These are phyloP conservation scores for Sminthopsis crassicaudata DNA, from an alignment of 2,113 vertebrate species.

Conservation along the genomic window DNA sequence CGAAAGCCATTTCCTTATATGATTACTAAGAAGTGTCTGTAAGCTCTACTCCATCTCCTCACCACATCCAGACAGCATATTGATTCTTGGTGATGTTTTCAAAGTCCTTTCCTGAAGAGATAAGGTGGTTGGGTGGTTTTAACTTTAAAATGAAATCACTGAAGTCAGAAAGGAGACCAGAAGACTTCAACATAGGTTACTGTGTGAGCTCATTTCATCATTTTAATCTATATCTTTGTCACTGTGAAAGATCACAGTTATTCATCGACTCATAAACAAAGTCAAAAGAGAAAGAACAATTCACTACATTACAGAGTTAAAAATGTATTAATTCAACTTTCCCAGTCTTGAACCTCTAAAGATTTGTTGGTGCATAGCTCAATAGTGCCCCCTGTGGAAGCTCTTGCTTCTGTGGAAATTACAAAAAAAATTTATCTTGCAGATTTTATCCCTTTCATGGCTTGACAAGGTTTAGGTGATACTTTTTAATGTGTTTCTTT, in stretches of 20 bases:
- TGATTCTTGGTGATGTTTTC: slow-evolving; percentile 64
- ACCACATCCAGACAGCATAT: slow-evolving; percentile 65
- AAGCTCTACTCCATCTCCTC: slow-evolving; percentile 21
- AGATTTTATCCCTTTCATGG: not conserved
- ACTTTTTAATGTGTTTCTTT: not conserved
- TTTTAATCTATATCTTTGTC: slow-evolving; percentile 32
- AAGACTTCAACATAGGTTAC: not conserved
- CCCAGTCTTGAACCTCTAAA: not conserved
- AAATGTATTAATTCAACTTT: not conserved
- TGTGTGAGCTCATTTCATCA: not conserved
- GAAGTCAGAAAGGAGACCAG: slow-evolving; percentile 15
- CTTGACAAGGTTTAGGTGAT: not conserved
- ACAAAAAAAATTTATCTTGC: not conserved
- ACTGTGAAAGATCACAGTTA: slow-evolving; percentile 59
- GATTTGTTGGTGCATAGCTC: not conserved
- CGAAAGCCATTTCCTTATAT: slow-evolving; percentile 52
- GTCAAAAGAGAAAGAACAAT: not conserved
- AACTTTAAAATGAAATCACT: slow-evolving; percentile 60
- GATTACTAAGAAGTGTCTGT: slow-evolving; percentile 48
- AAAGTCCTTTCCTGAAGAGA: slow-evolving; percentile 60
- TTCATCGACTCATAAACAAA: slow-evolving; percentile 3
- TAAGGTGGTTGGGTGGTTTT: slow-evolving; percentile 35
- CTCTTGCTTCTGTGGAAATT: not conserved
- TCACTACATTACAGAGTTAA: not conserved
- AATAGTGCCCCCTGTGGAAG: slow-evolving; percentile 45